Evolutionary conservation across 2,797 vertebrate genomes (phyloP), one percentile per base, ranked within the genome.

Genomic region (Urocyon cinereoargenteus): DNA sequence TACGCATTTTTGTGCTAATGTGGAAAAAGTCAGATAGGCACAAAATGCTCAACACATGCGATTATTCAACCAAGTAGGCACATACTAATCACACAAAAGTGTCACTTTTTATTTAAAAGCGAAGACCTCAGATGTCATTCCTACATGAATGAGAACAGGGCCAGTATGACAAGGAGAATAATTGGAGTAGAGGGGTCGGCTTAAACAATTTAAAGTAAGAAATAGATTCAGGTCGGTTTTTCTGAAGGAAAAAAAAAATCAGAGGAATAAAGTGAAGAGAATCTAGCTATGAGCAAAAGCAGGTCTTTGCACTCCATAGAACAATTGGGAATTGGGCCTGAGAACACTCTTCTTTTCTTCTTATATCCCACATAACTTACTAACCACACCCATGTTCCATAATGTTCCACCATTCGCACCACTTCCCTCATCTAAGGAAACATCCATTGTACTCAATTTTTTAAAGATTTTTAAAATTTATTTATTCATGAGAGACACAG

Each of bases 161-260:
- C 28, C 3, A 72, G 5, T 1, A 49, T 2, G 34, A 53, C 19
- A 66, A 24, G 0, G 7, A 83, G n/a, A 84, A 34, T 73, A 78
- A 72, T 2, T 90, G 21, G 26, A 82, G 16, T 57, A 18, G 34
- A 45, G 90, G 6, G 5, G 4, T 14, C 6, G 73, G 12, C 4
- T 85, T 72, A 78, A 86, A 73, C 66, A 91, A 85, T 28, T 70
- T 90, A 51, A 66, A 87, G 40, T 36, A 61, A 55, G n/a, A 90
- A 90, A 87, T 87, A 3, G 57, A 13, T 19, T 73, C 55, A 73
- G 7, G 26, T 3, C 2, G 12, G 70, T 55, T 55, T 68, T 59
- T 24, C 8, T 61, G 13, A 84, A 75, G 57, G 16, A 34, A 84
- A 86, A 81, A 66, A 70, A 72, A 49, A 75, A 75, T 78, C 34